Evolutionary conservation across 2,113 vertebrate genomes (phyloP), one percentile per base, ranked within the genome.

Genomic region (Zosterops hypoxanthus): DNA sequence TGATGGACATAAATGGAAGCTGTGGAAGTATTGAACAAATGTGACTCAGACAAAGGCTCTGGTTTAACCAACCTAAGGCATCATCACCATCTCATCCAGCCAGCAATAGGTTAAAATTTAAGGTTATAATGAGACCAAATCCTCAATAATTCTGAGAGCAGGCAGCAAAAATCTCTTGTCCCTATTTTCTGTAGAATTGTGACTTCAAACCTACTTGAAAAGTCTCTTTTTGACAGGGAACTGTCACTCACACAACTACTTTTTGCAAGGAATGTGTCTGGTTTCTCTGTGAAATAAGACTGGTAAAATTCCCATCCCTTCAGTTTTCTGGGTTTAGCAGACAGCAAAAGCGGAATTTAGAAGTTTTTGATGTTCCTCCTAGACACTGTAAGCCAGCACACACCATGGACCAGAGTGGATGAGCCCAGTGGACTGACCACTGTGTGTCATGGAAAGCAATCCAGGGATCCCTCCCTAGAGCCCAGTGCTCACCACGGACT

Each of bases 381-480:
- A 50, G 75, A 18, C 26, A 8, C 39, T 33, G 44, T 9, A 55
- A 63, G 14, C 8, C 4, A 3, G 18, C 0, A 22, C 26, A 47
- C 31, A 42, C 11, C 49, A 6, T 1, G 24, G 66, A 23, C 2
- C 8, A 19, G 19, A 9, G 21, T 3, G 28, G 36, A 24, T 6
- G 5, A 59, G 20, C 33, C 39, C 0, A 1, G 42, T 7, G 55
- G 23, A 41, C 3, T 8, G 12, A 33, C 4, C 33, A 9, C 21
- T 4, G 14, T 6, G 16, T 25, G 44, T 7, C 63, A 29, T 0
- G 13, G 69, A 73, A 49, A 66, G 15, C 34, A 65, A 21, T 8
- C 8, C 71, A 68, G 9, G 34, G 24, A 86, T 39, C 31, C n/a
- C 14, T 13, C 36, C 53, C n/a, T 8, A 5, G 7, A 81, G 6